These are phyloP conservation scores for Loxodonta africana DNA, from an alignment of 2,113 vertebrate genomes.

Conservation along the genomic window DNA sequence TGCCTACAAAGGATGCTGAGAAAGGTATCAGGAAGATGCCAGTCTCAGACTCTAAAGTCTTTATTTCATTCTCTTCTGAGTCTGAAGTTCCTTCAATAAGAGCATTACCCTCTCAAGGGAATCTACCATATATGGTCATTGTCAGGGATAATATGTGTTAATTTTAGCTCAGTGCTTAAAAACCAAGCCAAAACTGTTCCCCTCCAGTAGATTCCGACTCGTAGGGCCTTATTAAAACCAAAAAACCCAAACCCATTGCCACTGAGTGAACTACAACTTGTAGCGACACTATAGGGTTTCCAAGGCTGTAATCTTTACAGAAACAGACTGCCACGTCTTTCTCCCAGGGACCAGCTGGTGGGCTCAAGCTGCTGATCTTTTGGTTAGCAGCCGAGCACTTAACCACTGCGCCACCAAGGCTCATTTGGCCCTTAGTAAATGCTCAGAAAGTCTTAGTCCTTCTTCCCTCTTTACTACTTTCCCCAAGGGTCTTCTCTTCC, in stretches of 20 bases:
- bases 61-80: background rate
- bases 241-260: too few species aligned
- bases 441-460: background rate
- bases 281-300: too few species aligned
- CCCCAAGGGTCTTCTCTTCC: background rate
- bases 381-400: too few species aligned
- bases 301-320: too few species aligned
- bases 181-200: too few species aligned
- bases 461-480: background rate
- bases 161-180: background rate
- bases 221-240: too few species aligned
- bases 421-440: background rate
- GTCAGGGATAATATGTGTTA: background rate
- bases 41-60: background rate
- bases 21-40: constrained; percentile 29
- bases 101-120: background rate
- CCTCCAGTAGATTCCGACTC: too few species aligned
- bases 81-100: background rate
- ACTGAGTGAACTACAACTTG: too few species aligned
- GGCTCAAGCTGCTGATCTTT: too few species aligned
- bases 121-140: background rate
- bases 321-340: too few species aligned
- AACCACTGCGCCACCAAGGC: too few species aligned
- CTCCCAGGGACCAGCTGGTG: too few species aligned
- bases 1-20: background rate